Evolutionary conservation across 2,888 invertebrate species (phyloP).

Genomic region (Unio delphinus): DNA sequence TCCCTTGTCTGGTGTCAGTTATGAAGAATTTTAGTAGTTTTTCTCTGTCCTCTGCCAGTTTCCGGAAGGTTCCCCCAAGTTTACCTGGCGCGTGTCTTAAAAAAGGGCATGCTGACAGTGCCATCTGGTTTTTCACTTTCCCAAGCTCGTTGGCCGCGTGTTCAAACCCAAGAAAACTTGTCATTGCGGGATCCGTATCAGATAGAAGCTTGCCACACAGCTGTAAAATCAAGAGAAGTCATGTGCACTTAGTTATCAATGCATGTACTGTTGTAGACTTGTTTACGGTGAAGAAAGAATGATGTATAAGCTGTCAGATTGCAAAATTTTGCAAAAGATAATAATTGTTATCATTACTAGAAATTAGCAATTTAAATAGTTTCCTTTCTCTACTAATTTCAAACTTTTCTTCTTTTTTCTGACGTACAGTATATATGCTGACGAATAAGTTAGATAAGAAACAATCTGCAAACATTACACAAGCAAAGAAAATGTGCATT

Average conservation of each 20-base stretch:
- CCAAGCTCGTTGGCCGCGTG: constrained; percentile 25
- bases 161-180: constrained; percentile 20
- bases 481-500: no score
- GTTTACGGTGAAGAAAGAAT: background rate
- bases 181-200: constrained; percentile 13
- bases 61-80: constrained; percentile 26
- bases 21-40: constrained; percentile 21
- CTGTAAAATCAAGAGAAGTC: constrained; percentile 9
- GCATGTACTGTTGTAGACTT: background rate
- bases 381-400: no score
- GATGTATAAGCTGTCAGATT: no score
- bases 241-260: no score
- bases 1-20: background rate
- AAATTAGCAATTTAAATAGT: no score
- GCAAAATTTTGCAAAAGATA: no score
- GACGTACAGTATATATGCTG: no score
- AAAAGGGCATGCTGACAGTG: constrained; percentile 22
- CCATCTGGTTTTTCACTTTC: constrained; percentile 31
- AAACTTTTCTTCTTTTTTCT: no score
- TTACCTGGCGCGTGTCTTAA: constrained; percentile 28
- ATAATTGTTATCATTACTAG: no score
- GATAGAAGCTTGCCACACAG: constrained; percentile 17
- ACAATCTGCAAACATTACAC: no score
- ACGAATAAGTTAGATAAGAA: no score
- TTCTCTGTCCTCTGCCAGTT: constrained; percentile 12